Evolutionary conservation across 2,888 invertebrate genomes (phyloP).

Genomic region (Thelaira solivaga): DNA sequence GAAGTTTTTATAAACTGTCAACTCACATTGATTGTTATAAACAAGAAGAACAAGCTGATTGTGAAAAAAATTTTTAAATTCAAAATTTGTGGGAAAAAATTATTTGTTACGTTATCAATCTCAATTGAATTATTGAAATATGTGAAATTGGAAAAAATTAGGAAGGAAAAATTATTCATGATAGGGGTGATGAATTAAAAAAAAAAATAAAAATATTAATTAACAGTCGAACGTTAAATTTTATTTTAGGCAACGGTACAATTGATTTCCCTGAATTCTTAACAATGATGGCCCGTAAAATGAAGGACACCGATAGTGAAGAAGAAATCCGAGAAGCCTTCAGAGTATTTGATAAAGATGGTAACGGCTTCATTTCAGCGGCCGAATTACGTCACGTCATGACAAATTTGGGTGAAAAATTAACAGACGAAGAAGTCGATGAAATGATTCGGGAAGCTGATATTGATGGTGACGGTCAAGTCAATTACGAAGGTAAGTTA

Average conservation of each 20-base stretch:
- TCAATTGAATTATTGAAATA: no score
- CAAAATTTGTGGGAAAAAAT: no score
- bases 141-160: no score
- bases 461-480: slow-evolving; percentile 99
- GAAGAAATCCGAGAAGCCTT: slow-evolving; percentile 99
- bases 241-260: slow-evolving; percentile 93
- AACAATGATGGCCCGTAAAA: slow-evolving; percentile 99
- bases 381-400: slow-evolving; percentile 99
- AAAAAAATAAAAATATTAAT: neutral
- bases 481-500: slow-evolving; percentile 78
- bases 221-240: neutral
- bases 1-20: no score
- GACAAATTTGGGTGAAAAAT: slow-evolving; percentile 99
- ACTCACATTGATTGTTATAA: no score
- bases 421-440: slow-evolving; percentile 99
- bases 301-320: slow-evolving; percentile 99
- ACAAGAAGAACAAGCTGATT: no score
- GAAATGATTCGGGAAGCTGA: slow-evolving; percentile 99
- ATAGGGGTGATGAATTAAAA: no score
- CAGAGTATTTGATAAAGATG: slow-evolving; percentile 99
- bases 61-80: no score
- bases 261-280: slow-evolving; percentile 99
- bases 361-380: slow-evolving; percentile 99
- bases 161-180: no score
- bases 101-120: no score